Base-by-base conservation (phyloP, 2,797 vertebrate species). In the Macrochelys suwanniensis region DNA sequence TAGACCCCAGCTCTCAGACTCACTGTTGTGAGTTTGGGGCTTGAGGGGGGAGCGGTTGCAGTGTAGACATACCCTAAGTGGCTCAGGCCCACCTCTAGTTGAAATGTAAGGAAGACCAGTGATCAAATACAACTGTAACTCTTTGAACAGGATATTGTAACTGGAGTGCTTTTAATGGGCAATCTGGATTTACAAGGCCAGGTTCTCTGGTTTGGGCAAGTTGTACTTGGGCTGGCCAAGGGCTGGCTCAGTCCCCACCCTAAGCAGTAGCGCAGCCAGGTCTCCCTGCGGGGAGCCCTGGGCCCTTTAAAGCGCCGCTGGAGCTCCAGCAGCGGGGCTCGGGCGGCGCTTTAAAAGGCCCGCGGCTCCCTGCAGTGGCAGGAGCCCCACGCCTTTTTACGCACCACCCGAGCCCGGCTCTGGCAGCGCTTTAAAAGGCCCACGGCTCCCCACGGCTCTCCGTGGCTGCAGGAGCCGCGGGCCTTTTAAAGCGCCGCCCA, bases 51-150 rank as follows among this genome's bases (percentile, higher is more conserved):
- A 3, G 17, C 9, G 19, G 19, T 23, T 71, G n/a, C 65, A 23
- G 19, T 37, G n/a, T 11, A 71, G n/a, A 68, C 9, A 68, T 37
- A 68, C 9, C 33, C n/a, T 68, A 68, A 23, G 65, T 57, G 49
- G 54, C 59, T 47, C 26, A 19, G 33, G 4, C 84, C 78, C 85
- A n/a, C 33, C 19, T 81, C 85, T 61, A 82, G 74, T 56, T 90
- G 93, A 96, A 96, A 87, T 7, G 65, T 81, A 47, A 78, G 26
- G 78, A 50, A 54, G 28, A 49, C 71, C 92, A 84, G 90, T 47
- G 49, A 74, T 89, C 93, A 89, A 91, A 78, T 84, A 93, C 85
- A 96, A 95, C 77, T 28, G 37, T 82, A 89, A n/a, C 87, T 92
- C 37, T 3, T 83, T 86, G 82, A 92, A 93, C 37, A 56, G 80